These are phyloP conservation scores for Callimorpha dominula DNA, from an alignment of 2,888 invertebrate genomes.

Conservation along the genomic window DNA sequence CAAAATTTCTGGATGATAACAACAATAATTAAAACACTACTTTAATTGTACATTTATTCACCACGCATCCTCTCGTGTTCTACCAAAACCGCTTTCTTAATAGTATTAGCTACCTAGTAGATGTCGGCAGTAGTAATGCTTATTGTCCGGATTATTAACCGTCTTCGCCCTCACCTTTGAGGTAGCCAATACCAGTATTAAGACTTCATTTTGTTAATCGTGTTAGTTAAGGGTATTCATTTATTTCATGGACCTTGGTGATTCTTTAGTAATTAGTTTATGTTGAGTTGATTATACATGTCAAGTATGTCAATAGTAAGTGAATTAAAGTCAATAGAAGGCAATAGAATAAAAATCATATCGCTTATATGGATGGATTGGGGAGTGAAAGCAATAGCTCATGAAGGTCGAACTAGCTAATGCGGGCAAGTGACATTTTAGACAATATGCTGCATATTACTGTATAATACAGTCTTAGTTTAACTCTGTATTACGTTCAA, in stretches of 20 bases:
- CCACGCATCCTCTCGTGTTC: neutral
- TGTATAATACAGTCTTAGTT: too few species aligned
- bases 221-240: constrained; percentile 9
- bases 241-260: neutral
- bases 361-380: too few species aligned
- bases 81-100: constrained; percentile 7
- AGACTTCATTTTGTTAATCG: constrained; percentile 13
- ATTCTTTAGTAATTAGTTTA: neutral
- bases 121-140: constrained; percentile 19
- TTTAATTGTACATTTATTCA: neutral
- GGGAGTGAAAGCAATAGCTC: too few species aligned
- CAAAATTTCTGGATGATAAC: neutral
- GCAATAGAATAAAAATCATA: too few species aligned
- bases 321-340: too few species aligned
- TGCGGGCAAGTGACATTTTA: too few species aligned
- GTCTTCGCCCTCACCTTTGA: constrained; percentile 6
- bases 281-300: neutral
- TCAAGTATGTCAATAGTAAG: neutral
- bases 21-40: neutral
- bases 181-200: constrained; percentile 11
- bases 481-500: too few species aligned
- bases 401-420: too few species aligned
- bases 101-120: constrained; percentile 24
- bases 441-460: too few species aligned
- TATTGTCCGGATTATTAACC: constrained; percentile 12